Evolutionary conservation across 2,888 invertebrate genomes (phyloP).

Genomic region (Stenotaenia linearis): DNA sequence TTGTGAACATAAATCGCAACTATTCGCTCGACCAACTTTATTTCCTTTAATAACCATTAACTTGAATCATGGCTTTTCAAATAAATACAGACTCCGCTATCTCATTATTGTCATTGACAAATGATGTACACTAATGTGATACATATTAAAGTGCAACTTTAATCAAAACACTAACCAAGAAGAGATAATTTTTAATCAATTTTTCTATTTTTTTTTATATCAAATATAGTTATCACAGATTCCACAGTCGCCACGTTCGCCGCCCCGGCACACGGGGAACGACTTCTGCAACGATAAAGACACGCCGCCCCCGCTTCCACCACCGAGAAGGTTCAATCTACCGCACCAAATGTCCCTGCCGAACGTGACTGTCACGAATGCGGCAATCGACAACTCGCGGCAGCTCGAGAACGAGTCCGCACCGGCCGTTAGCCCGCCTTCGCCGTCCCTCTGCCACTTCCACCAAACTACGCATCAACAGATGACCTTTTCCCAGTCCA

Average conservation of each 20-base stretch:
- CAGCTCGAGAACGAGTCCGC: background rate
- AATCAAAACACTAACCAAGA: too few relatives aligned
- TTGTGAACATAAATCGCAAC: too few relatives aligned
- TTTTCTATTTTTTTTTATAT: background rate
- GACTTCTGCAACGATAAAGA: background rate
- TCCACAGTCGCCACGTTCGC: slow-evolving; percentile 37
- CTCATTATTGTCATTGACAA: too few relatives aligned
- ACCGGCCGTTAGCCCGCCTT: slow-evolving; percentile 40
- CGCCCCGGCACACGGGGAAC: slow-evolving; percentile 30
- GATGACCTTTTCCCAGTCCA: slow-evolving; percentile 35
- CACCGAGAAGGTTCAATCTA: slow-evolving; percentile 31
- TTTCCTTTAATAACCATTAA: too few relatives aligned
- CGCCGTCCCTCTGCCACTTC: slow-evolving; percentile 36
- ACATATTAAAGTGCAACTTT: too few relatives aligned
- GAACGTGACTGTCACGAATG: slow-evolving; percentile 29
- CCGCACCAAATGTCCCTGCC: slow-evolving; percentile 36
- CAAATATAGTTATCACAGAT: slow-evolving; percentile 27
- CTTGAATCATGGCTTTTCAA: too few relatives aligned
- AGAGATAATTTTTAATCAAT: too few relatives aligned
- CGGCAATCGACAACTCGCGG: background rate
- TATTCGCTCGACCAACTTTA: too few relatives aligned
- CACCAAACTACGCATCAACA: slow-evolving; percentile 37
- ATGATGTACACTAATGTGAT: too few relatives aligned
- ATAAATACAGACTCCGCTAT: too few relatives aligned
- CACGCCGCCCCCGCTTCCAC: slow-evolving; percentile 33